A percentile compares a stretch with the other conserved stretches of the same genome.
phyloP scores from a whole-genome alignment of 2,888 invertebrate genomes.

The Nemotelus pantherinus region DNA sequence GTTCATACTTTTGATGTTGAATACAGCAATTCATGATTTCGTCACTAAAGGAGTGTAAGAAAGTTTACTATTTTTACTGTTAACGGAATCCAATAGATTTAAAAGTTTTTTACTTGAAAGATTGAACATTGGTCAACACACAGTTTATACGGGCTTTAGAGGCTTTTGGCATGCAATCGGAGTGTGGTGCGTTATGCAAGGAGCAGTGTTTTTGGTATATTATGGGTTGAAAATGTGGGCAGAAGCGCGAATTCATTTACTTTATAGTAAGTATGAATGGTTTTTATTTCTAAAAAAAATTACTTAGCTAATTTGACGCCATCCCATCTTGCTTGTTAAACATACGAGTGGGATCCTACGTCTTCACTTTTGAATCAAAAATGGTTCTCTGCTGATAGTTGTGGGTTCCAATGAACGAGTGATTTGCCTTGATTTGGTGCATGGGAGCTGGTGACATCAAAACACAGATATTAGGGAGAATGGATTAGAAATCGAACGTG shows the following conservation, averaged over 20 bases:
- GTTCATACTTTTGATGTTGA: conserved; percentile 75
- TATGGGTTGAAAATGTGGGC: conserved; percentile 67
- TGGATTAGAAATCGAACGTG: too few relatives aligned
- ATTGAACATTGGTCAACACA: conserved; percentile 68
- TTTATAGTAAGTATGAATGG: conserved; percentile 55
- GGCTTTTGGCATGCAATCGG: conserved; percentile 69
- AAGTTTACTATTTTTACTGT: neutral
- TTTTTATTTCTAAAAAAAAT: neutral
- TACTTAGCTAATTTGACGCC: neutral
- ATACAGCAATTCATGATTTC: conserved; percentile 78
- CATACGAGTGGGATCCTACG: neutral
- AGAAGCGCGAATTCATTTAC: conserved; percentile 53
- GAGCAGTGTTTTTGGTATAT: conserved; percentile 64
- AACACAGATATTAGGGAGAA: too few relatives aligned
- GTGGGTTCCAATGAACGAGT: too few relatives aligned
- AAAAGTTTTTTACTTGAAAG: conserved; percentile 58
- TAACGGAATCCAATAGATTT: neutral
- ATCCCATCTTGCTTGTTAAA: neutral
- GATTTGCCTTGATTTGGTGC: too few relatives aligned
- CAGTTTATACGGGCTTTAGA: conserved; percentile 70
- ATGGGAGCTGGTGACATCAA: too few relatives aligned
- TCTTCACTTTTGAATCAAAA: neutral
- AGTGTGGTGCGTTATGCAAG: conserved; percentile 68
- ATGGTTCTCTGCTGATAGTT: too few relatives aligned
- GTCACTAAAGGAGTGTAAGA: conserved; percentile 76